Conservation (phyloP, 1,140 invertebrate species). For the Harpegnathos saltator region DNA sequence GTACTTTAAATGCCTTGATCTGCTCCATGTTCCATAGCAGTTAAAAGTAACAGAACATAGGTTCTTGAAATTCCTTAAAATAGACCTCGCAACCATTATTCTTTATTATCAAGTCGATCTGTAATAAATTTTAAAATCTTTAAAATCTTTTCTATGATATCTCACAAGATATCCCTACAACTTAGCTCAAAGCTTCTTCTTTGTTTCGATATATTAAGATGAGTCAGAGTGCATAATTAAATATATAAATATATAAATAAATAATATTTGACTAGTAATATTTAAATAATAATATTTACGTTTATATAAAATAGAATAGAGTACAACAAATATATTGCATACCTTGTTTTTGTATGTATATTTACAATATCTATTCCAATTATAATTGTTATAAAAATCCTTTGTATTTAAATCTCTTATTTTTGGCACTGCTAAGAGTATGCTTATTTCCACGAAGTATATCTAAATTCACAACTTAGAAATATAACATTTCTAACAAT, state of each 20-base stretch:
- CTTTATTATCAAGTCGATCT: constrained; percentile 16
- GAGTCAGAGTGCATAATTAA: no score
- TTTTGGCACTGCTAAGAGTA: not conserved
- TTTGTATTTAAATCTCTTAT: not conserved
- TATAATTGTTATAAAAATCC: no score
- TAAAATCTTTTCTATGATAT: not conserved
- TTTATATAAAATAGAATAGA: not conserved
- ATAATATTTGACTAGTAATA: constrained; percentile 27
- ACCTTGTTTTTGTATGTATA: not conserved
- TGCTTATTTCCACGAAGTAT: not conserved
- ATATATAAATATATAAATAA: not conserved
- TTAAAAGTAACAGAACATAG: constrained; percentile 46
- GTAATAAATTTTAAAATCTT: constrained; percentile 15
- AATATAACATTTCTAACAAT: not conserved
- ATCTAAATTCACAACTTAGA: not conserved
- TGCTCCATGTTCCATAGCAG: constrained; percentile 26
- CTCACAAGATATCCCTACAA: not conserved
- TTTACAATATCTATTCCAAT: not conserved
- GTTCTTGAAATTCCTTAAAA: constrained; percentile 54
- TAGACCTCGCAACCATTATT: constrained; percentile 45
- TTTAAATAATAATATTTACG: not conserved
- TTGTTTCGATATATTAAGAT: no score
- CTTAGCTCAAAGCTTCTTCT: no score
- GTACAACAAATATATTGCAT: not conserved
- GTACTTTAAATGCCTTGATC: constrained; percentile 63